Evolutionary conservation across 2,113 vertebrate species (phyloP).

Genomic region (Anser brachyrhynchus): DNA sequence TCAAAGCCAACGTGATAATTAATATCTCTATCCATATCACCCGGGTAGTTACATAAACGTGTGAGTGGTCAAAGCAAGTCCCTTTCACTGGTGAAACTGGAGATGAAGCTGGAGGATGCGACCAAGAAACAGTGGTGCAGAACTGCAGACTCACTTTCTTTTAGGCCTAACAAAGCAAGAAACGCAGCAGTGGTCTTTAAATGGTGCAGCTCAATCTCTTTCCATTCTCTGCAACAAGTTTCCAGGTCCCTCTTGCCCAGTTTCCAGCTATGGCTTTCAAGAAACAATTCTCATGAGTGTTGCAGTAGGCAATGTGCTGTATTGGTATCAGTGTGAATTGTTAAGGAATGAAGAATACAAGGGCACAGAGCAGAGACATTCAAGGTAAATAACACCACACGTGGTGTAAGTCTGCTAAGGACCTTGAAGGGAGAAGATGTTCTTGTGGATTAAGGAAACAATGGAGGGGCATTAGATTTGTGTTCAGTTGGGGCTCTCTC

Average conservation of each 20-base stretch:
- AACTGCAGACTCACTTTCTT: background rate
- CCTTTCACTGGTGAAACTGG: background rate
- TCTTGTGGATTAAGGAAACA: background rate
- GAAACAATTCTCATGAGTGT: background rate
- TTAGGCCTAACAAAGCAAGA: background rate
- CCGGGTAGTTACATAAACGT: background rate
- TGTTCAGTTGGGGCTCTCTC: background rate
- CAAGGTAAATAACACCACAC: background rate
- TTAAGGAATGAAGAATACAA: background rate
- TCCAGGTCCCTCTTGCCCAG: background rate
- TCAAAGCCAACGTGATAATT: background rate
- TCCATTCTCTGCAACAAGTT: background rate
- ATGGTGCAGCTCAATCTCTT: background rate
- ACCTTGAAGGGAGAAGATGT: background rate
- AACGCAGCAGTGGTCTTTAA: background rate
- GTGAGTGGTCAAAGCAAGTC: background rate
- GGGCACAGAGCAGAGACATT: background rate
- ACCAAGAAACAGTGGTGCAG: background rate
- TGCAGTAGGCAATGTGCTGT: background rate
- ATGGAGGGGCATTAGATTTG: background rate
- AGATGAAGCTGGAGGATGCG: background rate
- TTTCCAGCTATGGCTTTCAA: slow-evolving; percentile 1
- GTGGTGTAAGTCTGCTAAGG: background rate
- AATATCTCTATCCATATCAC: background rate
- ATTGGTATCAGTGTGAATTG: background rate